A percentile compares a stretch with the other conserved stretches of the same genome.
Conservation (phyloP, 2,797 vertebrate species). For the Microchirus variegatus region DNA sequence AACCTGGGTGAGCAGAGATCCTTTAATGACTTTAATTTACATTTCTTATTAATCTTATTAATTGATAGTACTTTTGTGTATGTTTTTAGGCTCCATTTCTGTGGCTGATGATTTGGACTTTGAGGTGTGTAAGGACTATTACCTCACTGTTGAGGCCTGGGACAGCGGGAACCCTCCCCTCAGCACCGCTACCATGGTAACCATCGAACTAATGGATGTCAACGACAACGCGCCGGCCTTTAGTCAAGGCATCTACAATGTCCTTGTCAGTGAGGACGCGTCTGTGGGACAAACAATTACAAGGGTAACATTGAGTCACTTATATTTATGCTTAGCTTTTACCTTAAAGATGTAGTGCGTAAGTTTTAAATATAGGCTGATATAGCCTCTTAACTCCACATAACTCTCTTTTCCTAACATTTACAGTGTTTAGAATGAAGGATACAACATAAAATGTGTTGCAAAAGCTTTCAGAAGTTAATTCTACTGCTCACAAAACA, state of each 20-base stretch:
- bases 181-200: slow-evolving; percentile 91
- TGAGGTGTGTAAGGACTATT: slow-evolving; percentile 92
- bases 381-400: too few relatives aligned
- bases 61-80: neutral
- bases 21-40: neutral
- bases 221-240: slow-evolving; percentile 95
- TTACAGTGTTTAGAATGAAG: too few relatives aligned
- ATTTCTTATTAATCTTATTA: neutral
- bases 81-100: slow-evolving; percentile 86
- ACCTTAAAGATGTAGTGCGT: neutral
- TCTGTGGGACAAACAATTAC: slow-evolving; percentile 88
- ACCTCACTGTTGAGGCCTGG: slow-evolving; percentile 91
- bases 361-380: neutral
- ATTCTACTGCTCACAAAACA: too few relatives aligned
- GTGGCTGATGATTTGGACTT: slow-evolving; percentile 92
- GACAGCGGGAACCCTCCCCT: slow-evolving; percentile 92
- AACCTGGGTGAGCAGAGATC: slow-evolving; percentile 82
- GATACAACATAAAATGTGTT: too few relatives aligned
- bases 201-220: slow-evolving; percentile 92
- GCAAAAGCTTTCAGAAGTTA: too few relatives aligned
- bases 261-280: slow-evolving; percentile 91
- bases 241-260: slow-evolving; percentile 90
- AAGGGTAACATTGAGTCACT: slow-evolving; percentile 73
- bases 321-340: neutral
- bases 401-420: too few relatives aligned